Evolutionary conservation across 1,140 invertebrate genomes (phyloP), one percentile per base, ranked within the genome.

Genomic region (Rhagoletis zephyria): DNA sequence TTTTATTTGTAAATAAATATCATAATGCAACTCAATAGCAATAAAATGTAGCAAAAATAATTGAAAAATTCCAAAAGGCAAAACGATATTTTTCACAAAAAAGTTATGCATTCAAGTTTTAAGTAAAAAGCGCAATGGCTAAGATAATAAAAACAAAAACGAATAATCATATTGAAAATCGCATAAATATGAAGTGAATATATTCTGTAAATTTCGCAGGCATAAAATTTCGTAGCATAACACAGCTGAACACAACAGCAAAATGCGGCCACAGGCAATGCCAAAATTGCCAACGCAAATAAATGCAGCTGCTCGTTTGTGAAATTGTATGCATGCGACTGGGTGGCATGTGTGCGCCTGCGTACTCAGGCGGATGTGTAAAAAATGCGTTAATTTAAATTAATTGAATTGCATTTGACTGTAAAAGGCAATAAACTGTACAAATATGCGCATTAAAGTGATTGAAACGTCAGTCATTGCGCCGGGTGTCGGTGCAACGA

Each of bases 391-490:
- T 81, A 56, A 81, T 51, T 81, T 81, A 81, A 81, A 81, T 81
- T 81, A 81, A 81, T 81, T 81, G 74, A 81, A 81, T 81, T 81
- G 74, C 74, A 81, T 56, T 81, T 81, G 74, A 81, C 74, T 81
- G 74, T 56, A 81, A 81, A 81, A 81, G 74, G 74, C 74, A 81
- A 81, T 81, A 81, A 81, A 81, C 48, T 81, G n/a, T 81, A 16
- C 14, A 81, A 81, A 81, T 81, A 81, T 81, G 74, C 48, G 48
- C 74, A 56, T 81, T 81, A 56, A 56, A 81, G 74, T 81, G 51
- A 81, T 81, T 81, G 74, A 81, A 51, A 81, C 56, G 48, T 42
- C 74, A 42, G 16, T 14, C 10, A 14, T n/a, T 45, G 30, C 65
- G 64, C 64, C 59, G 59, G 0, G 6, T 12, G 12, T 60, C 12